Evolutionary conservation across 2,888 invertebrate genomes (phyloP), one percentile per base, ranked within the genome.

Genomic region (Poecilobothrus nobilitatus): DNA sequence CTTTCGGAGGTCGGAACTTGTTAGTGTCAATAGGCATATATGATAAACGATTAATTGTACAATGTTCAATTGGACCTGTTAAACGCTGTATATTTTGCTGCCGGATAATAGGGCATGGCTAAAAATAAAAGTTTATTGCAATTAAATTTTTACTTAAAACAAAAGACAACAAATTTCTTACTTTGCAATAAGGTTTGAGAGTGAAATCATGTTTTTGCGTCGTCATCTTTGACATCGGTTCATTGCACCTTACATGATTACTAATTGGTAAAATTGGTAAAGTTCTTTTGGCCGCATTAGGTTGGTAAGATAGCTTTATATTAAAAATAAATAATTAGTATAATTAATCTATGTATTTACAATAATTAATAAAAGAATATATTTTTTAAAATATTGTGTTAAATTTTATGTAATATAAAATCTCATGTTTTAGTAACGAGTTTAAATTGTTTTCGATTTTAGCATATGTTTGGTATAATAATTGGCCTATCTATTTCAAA

Each of bases 161-260:
- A 18, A 53, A 53, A 44, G 12, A 12, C 15, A 6, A n/a, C 6
- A 44, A 9, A 44, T 44, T 44, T 44, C 12, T 53, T 53, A 53
- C 76, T 1, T 75, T 76, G 22, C 74, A 84, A 71, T 83, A 83
- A 0, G 87, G 87, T 75, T 89, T 89, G 0, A 87, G 85, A 41
- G 88, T 87, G 76, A 84, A 91, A 82, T 91, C 90, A 77, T 89
- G 89, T 63, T 89, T 88, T 73, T 89, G 87, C 0, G 90, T 91
- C 2, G 91, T 91, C 71, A 88, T 80, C 72, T 86, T 87, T 80
- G 89, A 88, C 84, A 91, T 87, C n/a, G 90, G 89, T 0, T 86
- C 86, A 68, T 86, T 85, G 0, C 88, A 87, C 75, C 85, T 83
- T 75, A 76, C 69, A 5, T 87, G 83, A 77, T 86, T 87, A 78